Percentiles rank a stretch among this genome's conserved stretches.
Evolutionary conservation across 2,797 vertebrate genomes (phyloP).

Genomic region (Crocidura indochinensis): DNA sequence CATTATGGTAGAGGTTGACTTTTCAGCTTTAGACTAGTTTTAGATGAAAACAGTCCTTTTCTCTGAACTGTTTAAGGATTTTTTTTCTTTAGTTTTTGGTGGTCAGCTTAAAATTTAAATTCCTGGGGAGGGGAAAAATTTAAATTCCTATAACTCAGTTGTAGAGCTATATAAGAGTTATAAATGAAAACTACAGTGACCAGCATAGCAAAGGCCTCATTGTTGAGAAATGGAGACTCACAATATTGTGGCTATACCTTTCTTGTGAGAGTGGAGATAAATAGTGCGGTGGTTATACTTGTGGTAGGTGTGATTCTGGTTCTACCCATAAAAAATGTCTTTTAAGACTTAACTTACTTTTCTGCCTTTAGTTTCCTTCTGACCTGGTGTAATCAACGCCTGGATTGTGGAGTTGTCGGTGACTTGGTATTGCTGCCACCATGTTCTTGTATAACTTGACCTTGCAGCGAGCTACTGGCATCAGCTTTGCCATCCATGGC

Average conservation of each 20-base stretch:
- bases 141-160: not conserved
- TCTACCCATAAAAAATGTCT: too few species aligned
- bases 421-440: constrained; percentile 37
- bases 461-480: constrained; percentile 97
- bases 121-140: too few species aligned
- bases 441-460: constrained; percentile 99
- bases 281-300: too few species aligned
- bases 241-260: too few species aligned
- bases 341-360: not conserved
- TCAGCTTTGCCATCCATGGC: constrained; percentile 98
- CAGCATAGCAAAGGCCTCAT: too few species aligned
- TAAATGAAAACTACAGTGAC: not conserved
- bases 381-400: constrained; percentile 15
- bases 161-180: not conserved
- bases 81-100: constrained; percentile 36
- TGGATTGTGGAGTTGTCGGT: not conserved
- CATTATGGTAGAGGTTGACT: not conserved
- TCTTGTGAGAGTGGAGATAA: too few species aligned
- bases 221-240: too few species aligned
- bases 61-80: not conserved
- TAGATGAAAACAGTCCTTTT: constrained; percentile 1
- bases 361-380: constrained; percentile 60
- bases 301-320: too few species aligned
- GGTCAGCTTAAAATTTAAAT: not conserved
- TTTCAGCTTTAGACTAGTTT: not conserved